Evolutionary conservation across 2,797 vertebrate species (phyloP).

Genomic region (Geotria australis): DNA sequence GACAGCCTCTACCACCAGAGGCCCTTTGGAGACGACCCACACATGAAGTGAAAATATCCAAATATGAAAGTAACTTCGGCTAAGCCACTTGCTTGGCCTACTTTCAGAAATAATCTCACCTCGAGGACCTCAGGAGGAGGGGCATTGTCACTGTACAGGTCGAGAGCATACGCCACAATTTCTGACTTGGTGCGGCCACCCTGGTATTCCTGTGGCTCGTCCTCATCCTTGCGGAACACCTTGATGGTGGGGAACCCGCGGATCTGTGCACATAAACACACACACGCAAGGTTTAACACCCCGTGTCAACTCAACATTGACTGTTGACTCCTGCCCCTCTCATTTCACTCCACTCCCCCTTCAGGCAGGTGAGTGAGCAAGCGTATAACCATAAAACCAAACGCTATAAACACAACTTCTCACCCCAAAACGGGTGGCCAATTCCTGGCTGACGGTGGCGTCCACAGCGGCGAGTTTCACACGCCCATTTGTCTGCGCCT

Average conservation of each 20-base stretch:
- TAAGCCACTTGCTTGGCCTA: no score
- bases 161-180: conserved; percentile 39
- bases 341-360: no score
- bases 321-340: neutral
- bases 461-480: conserved; percentile 65
- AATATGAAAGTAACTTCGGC: no score
- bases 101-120: conserved; percentile 14
- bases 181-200: conserved; percentile 47
- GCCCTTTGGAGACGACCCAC: no score
- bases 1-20: neutral
- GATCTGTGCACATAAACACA: conserved; percentile 16
- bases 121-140: conserved; percentile 45
- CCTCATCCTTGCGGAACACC: conserved; percentile 70
- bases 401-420: no score
- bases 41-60: no score
- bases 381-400: neutral
- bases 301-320: neutral
- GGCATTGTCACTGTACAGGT: conserved; percentile 60
- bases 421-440: conserved; percentile 54
- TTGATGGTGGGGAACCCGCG: conserved; percentile 86
- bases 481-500: conserved; percentile 64
- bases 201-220: conserved; percentile 46
- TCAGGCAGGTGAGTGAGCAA: no score
- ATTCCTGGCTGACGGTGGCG: conserved; percentile 43
- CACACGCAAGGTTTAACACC: neutral